These are phyloP conservation scores for Momotus momota DNA, from an alignment of 2,797 vertebrate species.

Conservation along the genomic window DNA sequence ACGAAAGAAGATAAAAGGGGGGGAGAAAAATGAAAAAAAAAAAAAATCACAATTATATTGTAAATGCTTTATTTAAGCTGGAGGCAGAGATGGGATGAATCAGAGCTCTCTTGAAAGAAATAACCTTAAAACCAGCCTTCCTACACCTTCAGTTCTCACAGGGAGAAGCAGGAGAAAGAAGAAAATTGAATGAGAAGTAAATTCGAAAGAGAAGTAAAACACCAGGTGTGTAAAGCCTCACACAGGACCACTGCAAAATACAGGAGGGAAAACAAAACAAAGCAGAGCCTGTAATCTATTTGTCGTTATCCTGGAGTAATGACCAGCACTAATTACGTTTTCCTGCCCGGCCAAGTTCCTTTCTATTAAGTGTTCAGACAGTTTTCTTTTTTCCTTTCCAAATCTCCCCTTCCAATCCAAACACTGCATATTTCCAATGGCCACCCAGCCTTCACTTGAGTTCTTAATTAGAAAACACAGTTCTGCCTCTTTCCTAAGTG, in stretches of 20 bases:
- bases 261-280: not conserved
- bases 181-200: not conserved
- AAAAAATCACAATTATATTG: not conserved
- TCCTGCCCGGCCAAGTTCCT: not conserved
- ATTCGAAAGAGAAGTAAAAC: not conserved
- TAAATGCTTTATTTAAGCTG: not conserved
- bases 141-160: not conserved
- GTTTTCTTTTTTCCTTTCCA: not conserved
- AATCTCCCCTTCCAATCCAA: not conserved
- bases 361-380: not conserved
- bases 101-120: not conserved
- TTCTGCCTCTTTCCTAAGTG: slow-evolving; percentile 4
- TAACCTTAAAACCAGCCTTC: not conserved
- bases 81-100: not conserved
- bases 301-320: not conserved
- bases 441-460: not conserved
- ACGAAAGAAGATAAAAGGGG: not conserved
- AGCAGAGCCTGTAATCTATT: not conserved
- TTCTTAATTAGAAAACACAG: slow-evolving; percentile 49
- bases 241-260: not conserved
- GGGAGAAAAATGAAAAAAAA: not conserved
- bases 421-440: not conserved
- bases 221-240: not conserved
- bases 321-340: not conserved
- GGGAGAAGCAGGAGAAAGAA: not conserved